phyloP scores from a whole-genome alignment of 2,797 vertebrate species.

The Tokudaia muenninki region DNA sequence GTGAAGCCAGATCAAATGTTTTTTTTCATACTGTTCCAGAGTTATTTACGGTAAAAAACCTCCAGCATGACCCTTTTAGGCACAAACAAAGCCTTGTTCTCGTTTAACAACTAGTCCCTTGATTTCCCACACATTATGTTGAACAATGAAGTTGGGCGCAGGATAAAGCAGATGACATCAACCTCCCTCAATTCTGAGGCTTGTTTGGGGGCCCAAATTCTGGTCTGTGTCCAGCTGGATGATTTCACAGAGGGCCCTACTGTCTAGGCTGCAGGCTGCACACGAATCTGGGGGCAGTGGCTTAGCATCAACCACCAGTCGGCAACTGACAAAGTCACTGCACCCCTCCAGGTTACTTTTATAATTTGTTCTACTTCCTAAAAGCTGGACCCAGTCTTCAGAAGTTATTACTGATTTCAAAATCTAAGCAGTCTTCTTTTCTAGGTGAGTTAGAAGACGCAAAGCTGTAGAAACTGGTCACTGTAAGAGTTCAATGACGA shows the following conservation, averaged over 20 bases:
- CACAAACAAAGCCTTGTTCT: constrained; percentile 87
- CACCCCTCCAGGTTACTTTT: constrained; percentile 28
- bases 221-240: constrained; percentile 81
- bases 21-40: constrained; percentile 85
- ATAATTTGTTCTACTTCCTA: constrained; percentile 47
- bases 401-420: constrained; percentile 38
- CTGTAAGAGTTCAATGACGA: constrained; percentile 9
- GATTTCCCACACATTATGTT: constrained; percentile 72
- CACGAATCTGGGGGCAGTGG: neutral
- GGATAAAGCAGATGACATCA: constrained; percentile 82
- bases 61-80: constrained; percentile 79
- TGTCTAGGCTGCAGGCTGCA: constrained; percentile 57
- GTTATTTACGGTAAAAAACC: constrained; percentile 87
- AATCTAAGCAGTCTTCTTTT: constrained; percentile 7
- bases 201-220: constrained; percentile 58
- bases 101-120: constrained; percentile 81
- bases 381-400: constrained; percentile 50
- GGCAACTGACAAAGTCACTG: constrained; percentile 41
- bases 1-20: constrained; percentile 87
- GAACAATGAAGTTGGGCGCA: constrained; percentile 81
- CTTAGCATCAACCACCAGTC: constrained; percentile 52
- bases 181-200: constrained; percentile 72
- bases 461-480: constrained; percentile 21
- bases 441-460: neutral
- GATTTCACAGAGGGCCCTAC: constrained; percentile 81